Percentiles rank a stretch among this genome's conserved stretches.
These are phyloP conservation scores for Brachyistius frenatus DNA, from an alignment of 2,113 vertebrate species.

Conservation along the genomic window DNA sequence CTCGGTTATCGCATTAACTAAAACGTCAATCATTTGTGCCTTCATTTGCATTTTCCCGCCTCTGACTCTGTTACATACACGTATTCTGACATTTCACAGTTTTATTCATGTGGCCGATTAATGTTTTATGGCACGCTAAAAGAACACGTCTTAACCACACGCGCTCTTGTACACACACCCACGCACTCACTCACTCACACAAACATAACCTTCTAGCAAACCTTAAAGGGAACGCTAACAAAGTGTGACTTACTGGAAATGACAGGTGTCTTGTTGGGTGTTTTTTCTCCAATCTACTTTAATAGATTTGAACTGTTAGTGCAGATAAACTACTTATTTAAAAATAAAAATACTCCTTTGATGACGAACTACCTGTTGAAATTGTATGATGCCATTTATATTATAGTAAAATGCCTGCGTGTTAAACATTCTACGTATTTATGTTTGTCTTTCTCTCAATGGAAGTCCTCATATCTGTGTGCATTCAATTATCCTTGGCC, in stretches of 20 bases:
- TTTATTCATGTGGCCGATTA: too few relatives aligned
- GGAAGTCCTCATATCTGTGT: background rate
- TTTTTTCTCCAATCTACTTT: background rate
- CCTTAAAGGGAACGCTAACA: background rate
- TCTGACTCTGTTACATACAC: too few relatives aligned
- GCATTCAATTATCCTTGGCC: too few relatives aligned
- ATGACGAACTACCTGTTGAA: background rate
- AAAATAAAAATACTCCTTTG: background rate
- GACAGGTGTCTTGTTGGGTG: background rate
- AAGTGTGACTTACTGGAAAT: background rate
- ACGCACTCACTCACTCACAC: background rate
- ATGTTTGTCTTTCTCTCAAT: background rate
- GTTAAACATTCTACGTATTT: background rate
- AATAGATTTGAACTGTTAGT: background rate
- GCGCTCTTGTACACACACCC: background rate
- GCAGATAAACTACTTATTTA: background rate
- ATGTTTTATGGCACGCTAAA: too few relatives aligned
- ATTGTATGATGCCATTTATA: background rate
- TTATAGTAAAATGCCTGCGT: background rate
- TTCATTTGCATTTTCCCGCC: too few relatives aligned
- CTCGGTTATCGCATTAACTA: too few relatives aligned
- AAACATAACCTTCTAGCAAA: slow-evolving; percentile 17
- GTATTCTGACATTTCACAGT: too few relatives aligned
- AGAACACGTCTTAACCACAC: background rate
- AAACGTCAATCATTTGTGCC: too few relatives aligned